Conservation (phyloP, 1,140 invertebrate species). For the Rhyacophila brunnea region DNA sequence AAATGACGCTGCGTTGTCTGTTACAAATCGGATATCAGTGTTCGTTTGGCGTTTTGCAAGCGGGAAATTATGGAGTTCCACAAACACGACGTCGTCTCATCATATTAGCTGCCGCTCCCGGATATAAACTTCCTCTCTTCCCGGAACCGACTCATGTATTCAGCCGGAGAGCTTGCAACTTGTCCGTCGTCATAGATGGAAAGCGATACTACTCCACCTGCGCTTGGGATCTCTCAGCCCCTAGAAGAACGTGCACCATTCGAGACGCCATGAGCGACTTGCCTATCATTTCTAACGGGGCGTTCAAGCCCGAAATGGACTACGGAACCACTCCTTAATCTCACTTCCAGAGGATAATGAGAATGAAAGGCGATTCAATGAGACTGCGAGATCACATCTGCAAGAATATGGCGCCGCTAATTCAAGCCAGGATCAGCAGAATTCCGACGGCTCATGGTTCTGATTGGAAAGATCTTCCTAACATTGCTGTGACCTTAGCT, state of each 20-base stretch:
- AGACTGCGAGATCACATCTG: constrained; percentile 78
- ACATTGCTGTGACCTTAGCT: constrained; percentile 68
- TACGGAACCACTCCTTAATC: constrained; percentile 72
- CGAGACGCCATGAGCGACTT: constrained; percentile 82
- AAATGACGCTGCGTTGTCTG: constrained; percentile 75
- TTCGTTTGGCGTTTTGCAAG: constrained; percentile 83
- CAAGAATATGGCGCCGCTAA: constrained; percentile 80
- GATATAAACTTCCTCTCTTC: constrained; percentile 73
- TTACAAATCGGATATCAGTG: constrained; percentile 87
- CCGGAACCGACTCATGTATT: constrained; percentile 83
- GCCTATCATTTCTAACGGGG: constrained; percentile 74
- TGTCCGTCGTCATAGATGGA: constrained; percentile 74
- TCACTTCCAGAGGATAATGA: constrained; percentile 75
- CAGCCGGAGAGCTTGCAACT: constrained; percentile 66
- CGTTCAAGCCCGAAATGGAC: constrained; percentile 66
- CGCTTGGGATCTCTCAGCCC: constrained; percentile 59
- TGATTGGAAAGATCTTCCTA: constrained; percentile 87
- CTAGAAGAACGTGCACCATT: constrained; percentile 73
- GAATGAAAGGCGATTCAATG: constrained; percentile 59
- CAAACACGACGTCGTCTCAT: constrained; percentile 79
- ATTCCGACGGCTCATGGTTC: constrained; percentile 75
- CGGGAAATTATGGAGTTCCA: constrained; percentile 85
- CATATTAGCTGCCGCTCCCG: constrained; percentile 81
- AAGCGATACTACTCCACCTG: constrained; percentile 56
- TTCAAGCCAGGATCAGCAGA: constrained; percentile 74